Evolutionary conservation across 2,113 vertebrate species (phyloP).

Genomic region (Elaphurus davidianus): DNA sequence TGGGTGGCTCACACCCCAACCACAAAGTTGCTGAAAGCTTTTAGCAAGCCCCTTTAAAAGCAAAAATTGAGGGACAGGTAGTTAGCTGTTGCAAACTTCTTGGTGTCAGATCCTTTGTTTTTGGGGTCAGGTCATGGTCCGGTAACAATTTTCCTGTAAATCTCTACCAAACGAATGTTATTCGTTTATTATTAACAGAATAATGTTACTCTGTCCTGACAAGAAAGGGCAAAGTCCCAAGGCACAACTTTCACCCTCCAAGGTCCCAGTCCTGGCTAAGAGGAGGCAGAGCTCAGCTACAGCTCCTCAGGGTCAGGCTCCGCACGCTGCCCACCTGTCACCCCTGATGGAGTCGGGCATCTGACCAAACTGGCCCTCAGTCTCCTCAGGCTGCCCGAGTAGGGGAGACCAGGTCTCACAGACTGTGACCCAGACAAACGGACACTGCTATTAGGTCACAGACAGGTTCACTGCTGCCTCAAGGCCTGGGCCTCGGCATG

Average conservation of each 20-base stretch:
- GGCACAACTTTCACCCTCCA: background rate
- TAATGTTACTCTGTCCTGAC: background rate
- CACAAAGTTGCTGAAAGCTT: background rate
- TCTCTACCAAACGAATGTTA: background rate
- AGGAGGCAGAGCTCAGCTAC: background rate
- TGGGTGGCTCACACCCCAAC: background rate
- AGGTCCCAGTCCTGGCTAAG: background rate
- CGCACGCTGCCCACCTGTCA: background rate
- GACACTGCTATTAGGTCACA: background rate
- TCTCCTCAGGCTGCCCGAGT: background rate
- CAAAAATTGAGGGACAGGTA: background rate
- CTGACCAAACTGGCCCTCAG: background rate
- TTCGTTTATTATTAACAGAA: background rate
- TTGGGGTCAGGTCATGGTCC: background rate
- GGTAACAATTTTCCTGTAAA: background rate
- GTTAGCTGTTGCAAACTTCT: background rate
- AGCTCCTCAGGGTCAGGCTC: background rate
- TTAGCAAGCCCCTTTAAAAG: background rate
- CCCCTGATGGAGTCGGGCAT: background rate
- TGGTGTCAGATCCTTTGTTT: background rate
- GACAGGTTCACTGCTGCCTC: background rate
- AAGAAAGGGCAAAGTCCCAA: background rate
- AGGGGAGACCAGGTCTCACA: background rate
- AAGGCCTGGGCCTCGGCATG: background rate
- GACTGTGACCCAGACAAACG: background rate